phyloP scores from a whole-genome alignment of 2,888 invertebrate genomes.

The Andrena trimmerana region DNA sequence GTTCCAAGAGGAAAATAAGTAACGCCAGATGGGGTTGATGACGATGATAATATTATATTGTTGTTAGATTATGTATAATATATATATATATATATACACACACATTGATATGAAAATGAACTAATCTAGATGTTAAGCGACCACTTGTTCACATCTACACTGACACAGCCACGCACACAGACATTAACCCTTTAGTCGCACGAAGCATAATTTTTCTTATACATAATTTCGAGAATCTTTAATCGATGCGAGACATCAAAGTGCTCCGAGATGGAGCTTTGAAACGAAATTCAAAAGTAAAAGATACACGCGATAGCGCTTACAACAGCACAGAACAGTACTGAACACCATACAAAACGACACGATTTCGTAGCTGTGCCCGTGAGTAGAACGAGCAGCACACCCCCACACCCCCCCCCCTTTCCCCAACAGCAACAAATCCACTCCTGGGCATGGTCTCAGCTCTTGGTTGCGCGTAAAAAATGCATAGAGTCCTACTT shows the following conservation, averaged over 20 bases:
- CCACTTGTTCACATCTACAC: slow-evolving; percentile 63
- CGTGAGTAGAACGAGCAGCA: slow-evolving; percentile 63
- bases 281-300: background rate
- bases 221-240: background rate
- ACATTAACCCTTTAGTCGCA: slow-evolving; percentile 36
- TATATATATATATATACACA: slow-evolving; percentile 78
- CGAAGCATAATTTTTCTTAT: background rate
- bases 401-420: slow-evolving; percentile 45
- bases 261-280: background rate
- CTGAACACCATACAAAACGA: slow-evolving; percentile 30
- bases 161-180: slow-evolving; percentile 12
- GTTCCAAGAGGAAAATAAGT: slow-evolving; percentile 70
- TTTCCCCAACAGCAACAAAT: slow-evolving; percentile 40
- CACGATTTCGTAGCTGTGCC: slow-evolving; percentile 68
- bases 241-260: background rate
- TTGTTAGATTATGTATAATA: slow-evolving; percentile 82
- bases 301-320: slow-evolving; percentile 6
- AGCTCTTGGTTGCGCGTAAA: slow-evolving; percentile 52
- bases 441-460: slow-evolving; percentile 66
- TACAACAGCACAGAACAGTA: background rate
- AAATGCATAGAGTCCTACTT: slow-evolving; percentile 54
- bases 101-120: slow-evolving; percentile 80
- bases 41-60: slow-evolving; percentile 84
- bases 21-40: slow-evolving; percentile 73
- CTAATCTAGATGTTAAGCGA: slow-evolving; percentile 75